A percentile compares a stretch with the other conserved stretches of the same genome.
Conservation (phyloP, 2,113 vertebrate species). For the Apeltes quadracus region DNA sequence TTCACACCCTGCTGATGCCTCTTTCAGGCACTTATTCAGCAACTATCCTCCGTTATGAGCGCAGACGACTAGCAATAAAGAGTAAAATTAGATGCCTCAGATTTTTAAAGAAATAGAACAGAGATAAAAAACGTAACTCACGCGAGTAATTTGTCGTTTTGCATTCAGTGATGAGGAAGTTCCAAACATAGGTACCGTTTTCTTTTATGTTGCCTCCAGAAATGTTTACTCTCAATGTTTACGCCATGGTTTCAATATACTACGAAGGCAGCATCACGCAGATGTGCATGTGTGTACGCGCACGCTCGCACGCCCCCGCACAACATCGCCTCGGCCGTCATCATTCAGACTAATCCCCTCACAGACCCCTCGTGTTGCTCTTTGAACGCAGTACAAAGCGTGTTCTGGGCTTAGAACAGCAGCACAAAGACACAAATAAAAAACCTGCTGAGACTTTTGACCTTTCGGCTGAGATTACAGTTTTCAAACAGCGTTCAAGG, state of each 20-base stretch:
- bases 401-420: slow-evolving; percentile 78
- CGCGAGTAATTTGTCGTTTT: neutral
- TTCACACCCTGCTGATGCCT: neutral
- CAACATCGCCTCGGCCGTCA: slow-evolving; percentile 61
- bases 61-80: neutral
- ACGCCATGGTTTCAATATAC: slow-evolving; percentile 31
- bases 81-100: neutral
- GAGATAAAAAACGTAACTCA: neutral
- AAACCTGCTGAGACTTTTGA: slow-evolving; percentile 80
- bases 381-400: slow-evolving; percentile 80
- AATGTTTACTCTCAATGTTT: slow-evolving; percentile 52
- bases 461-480: slow-evolving; percentile 79
- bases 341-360: slow-evolving; percentile 81
- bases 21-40: neutral
- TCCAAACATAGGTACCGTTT: neutral
- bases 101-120: neutral
- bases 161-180: neutral
- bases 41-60: neutral
- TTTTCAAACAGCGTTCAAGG: slow-evolving; percentile 79
- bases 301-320: slow-evolving; percentile 51
- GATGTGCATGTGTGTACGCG: neutral
- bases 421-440: slow-evolving; percentile 78
- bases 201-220: slow-evolving; percentile 5
- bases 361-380: slow-evolving; percentile 79
- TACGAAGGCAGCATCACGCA: slow-evolving; percentile 29